Evolutionary conservation across 2,888 invertebrate genomes (phyloP).

Genomic region (Stenolophus ochropezus): DNA sequence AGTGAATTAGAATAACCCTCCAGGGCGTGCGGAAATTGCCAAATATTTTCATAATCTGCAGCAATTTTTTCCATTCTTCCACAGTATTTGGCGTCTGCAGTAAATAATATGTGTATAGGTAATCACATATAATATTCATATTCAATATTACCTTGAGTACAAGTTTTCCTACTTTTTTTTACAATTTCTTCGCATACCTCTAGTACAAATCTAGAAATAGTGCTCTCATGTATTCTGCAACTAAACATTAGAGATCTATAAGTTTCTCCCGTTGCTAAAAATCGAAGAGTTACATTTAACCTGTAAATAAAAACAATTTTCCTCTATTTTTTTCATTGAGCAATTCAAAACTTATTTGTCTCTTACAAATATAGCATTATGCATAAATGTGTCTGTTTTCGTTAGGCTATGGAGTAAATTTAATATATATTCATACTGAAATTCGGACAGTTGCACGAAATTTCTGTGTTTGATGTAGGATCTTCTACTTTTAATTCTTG

Average conservation of each 20-base stretch:
- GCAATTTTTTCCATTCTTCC: conserved; percentile 64
- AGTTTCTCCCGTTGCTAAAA: conserved; percentile 60
- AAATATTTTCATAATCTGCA: conserved; percentile 62
- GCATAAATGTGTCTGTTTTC: background rate
- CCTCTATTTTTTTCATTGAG: background rate
- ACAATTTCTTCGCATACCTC: conserved; percentile 65
- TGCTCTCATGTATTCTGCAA: conserved; percentile 61
- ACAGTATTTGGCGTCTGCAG: conserved; percentile 63
- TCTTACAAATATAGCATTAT: too few species aligned
- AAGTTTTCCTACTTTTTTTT: conserved; percentile 62
- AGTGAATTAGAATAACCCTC: too few species aligned
- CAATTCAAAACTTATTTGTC: too few species aligned
- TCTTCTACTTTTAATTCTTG: conserved; percentile 48
- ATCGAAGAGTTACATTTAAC: conserved; percentile 40
- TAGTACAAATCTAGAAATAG: conserved; percentile 64
- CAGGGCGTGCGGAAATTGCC: conserved; percentile 66
- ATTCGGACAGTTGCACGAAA: background rate
- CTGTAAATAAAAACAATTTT: conserved; percentile 42
- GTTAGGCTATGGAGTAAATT: background rate
- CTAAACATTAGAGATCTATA: conserved; percentile 59
- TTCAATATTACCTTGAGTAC: conserved; percentile 34
- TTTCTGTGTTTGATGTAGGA: conserved; percentile 15
- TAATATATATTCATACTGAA: too few species aligned
- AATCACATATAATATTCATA: background rate
- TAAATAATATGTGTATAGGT: conserved; percentile 8